These are phyloP conservation scores for Micromesistius poutassou DNA, from an alignment of 2,797 vertebrate genomes.

Conservation along the genomic window DNA sequence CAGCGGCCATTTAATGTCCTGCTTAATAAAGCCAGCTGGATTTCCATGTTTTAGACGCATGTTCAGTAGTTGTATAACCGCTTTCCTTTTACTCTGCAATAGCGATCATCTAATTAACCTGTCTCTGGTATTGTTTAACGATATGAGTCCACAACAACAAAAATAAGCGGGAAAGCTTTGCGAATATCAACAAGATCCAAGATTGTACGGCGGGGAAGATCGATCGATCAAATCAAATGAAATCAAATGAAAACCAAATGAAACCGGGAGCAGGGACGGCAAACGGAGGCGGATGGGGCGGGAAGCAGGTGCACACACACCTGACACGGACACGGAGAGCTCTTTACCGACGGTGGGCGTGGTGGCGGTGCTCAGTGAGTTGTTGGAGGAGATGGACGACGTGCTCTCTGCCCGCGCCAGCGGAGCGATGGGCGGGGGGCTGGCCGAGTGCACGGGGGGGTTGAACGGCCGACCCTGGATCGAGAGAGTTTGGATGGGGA, in stretches of 20 bases:
- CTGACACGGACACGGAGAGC: conserved; percentile 74
- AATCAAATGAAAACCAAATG: background rate
- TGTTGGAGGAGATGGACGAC: conserved; percentile 96
- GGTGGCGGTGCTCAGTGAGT: conserved; percentile 94
- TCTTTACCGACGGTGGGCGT: conserved; percentile 95
- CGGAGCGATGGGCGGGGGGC: conserved; percentile 89
- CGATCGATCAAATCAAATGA: background rate
- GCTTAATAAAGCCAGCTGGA: background rate
- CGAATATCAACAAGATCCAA: background rate
- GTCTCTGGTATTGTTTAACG: background rate
- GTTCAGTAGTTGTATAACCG: background rate
- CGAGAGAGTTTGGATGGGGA: background rate
- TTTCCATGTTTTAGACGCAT: background rate
- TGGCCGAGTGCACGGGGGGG: conserved; percentile 88
- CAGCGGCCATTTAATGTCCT: background rate
- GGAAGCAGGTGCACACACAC: conserved; percentile 68
- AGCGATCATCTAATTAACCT: background rate
- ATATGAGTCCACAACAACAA: background rate
- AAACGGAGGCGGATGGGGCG: background rate
- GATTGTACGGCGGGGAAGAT: background rate
- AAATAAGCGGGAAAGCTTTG: background rate
- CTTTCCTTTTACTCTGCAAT: background rate
- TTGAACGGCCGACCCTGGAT: conserved; percentile 89
- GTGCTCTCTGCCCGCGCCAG: conserved; percentile 96
- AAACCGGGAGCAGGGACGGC: background rate